Evolutionary conservation across 2,888 invertebrate genomes (phyloP), one percentile per base, ranked within the genome.

Genomic region (Pandemis heparana): DNA sequence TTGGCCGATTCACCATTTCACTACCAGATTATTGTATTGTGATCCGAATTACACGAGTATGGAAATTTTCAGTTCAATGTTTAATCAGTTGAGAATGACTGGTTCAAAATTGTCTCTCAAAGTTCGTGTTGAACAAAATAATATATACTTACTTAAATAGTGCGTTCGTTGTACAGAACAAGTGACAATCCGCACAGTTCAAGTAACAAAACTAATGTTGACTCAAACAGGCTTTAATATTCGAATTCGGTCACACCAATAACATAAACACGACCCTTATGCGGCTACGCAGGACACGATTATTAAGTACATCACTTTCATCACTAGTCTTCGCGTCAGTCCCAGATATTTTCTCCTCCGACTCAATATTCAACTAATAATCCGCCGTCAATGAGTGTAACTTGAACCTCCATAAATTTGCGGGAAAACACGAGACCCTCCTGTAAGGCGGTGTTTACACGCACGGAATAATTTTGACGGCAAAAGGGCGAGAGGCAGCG

Each of bases 401-500:
- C 48, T 41, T 56, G 68, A 73, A 71, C 71, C 43, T 69, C 59
- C 70, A 64, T 75, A 75, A 61, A 68, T 75, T 70, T 51, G 9
- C 51, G 59, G 51, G 60, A 56, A 69, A 68, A 71, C 66, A 76
- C 75, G 32, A 63, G 74, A 75, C 70, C 48, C 18, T 61, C 56
- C 16, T 46, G 59, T 60, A 72, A 75, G 43, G 64, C 74, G 71
- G 71, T 82, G 81, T 83, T 83, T 79, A 80, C 82, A 81, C 79
- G 77, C 76, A 77, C 71, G 75, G 77, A 77, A 81, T 79, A 83
- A 83, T 82, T 83, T 81, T 77, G 76, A 70, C 77, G 78, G 81
- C 78, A 80, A 80, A 81, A 81, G 81, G 78, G 80, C 78, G 77
- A 75, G 75, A 80, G 74, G 81, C 80, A 78, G 79, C 79, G 78